Conservation (phyloP, 2,113 vertebrate genomes). For the Colius striatus region DNA sequence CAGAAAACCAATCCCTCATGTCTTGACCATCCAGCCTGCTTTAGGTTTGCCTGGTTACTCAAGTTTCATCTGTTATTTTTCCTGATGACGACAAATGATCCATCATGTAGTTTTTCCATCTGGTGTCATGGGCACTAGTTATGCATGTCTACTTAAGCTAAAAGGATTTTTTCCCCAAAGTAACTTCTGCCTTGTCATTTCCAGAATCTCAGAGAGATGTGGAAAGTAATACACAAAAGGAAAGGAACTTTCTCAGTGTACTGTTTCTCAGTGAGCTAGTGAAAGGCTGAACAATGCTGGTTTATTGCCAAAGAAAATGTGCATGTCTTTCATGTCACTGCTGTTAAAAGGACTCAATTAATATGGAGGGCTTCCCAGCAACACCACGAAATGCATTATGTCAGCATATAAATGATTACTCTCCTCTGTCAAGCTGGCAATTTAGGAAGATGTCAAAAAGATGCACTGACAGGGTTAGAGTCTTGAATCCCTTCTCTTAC, state of each 20-base stretch:
- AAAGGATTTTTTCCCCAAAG: neutral
- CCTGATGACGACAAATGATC: neutral
- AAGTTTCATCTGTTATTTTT: neutral
- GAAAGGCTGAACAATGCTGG: neutral
- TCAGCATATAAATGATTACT: neutral
- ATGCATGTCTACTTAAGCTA: neutral
- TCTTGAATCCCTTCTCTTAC: neutral
- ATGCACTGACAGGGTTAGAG: neutral
- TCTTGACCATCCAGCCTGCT: neutral
- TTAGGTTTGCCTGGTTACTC: neutral
- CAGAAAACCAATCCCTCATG: neutral
- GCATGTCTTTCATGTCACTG: neutral
- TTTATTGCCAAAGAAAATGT: neutral
- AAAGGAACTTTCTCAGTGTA: neutral
- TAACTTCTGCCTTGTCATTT: neutral
- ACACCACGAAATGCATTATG: neutral
- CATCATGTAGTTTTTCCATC: neutral
- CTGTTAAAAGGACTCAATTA: neutral
- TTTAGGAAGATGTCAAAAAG: neutral
- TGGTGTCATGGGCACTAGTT: neutral
- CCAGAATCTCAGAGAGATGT: neutral
- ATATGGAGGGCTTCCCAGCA: neutral
- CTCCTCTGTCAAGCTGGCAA: neutral
- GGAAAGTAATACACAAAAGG: neutral
- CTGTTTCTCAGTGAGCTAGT: neutral